Percentiles rank a stretch among this genome's conserved stretches.
Evolutionary conservation across 2,113 vertebrate species (phyloP).

Genomic region (Halichoerus grypus): DNA sequence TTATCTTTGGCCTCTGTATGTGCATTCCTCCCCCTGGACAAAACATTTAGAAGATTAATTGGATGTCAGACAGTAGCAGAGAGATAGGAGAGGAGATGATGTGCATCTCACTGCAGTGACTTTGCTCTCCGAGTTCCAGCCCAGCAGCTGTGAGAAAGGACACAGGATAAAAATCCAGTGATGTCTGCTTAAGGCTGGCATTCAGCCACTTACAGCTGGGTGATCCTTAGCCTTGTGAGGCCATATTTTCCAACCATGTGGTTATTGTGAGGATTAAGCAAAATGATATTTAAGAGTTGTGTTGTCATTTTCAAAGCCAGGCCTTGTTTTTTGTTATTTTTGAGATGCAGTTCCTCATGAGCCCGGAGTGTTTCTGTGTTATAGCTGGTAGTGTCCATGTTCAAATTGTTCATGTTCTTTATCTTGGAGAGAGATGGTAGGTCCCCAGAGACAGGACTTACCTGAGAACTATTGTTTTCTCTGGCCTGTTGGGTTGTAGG

Average conservation of each 20-base stretch:
- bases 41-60: constrained; percentile 55
- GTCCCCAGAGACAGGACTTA: neutral
- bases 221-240: neutral
- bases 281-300: neutral
- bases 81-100: neutral
- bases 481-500: neutral
- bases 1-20: neutral
- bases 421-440: neutral
- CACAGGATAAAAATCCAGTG: rapidly evolving
- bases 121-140: neutral
- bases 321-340: neutral
- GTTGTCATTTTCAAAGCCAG: neutral
- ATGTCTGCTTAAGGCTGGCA: neutral
- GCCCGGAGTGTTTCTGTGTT: neutral
- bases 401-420: rapidly evolving
- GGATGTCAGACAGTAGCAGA: neutral
- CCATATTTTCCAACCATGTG: neutral
- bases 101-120: neutral
- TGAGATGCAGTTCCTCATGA: neutral
- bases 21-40: neutral
- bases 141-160: neutral
- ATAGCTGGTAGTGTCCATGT: neutral
- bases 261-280: neutral
- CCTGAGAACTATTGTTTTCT: neutral
- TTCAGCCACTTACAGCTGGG: neutral